Evolutionary conservation across 2,797 vertebrate genomes (phyloP), one percentile per base, ranked within the genome.

Genomic region (Cyclopterus lumpus): DNA sequence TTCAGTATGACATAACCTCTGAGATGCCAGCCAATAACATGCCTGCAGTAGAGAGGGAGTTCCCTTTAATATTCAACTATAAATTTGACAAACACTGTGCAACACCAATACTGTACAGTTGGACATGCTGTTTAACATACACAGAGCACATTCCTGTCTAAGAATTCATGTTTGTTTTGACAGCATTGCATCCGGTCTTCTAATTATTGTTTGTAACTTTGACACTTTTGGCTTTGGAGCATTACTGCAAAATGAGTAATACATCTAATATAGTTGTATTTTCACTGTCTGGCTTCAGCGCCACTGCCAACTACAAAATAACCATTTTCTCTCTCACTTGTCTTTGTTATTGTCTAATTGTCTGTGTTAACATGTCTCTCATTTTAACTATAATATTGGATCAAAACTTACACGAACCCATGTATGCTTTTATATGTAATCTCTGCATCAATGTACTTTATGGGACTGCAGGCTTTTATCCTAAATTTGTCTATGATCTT

Each of bases 371-470:
- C 30, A 4, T 69, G 8, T 18, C 10, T 82, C 76, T 90, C 1
- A 66, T 88, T 79, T 44, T 81, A 18, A 86, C 58, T 1, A 87
- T 92, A 28, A 42, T 84, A 18, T 2, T 81, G 22, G 81, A 92
- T 24, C 10, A 63, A 51, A 86, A 73, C 15, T 58, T 89, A 3
- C 87, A 92, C 61, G 81, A 89, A 6, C 91, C 90, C 8, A 90
- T 91, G 88, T 89, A 87, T 55, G 66, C 88, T 9, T 86, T 84
- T 15, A 38, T 91, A 11, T 88, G 86, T 55, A 85, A 80, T 58
- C 63, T 91, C 14, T 91, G 86, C 38, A 55, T 91, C 8, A 90
- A 81, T 73, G 74, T 30, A 26, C 84, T 90, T 10, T 85, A 85
- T 42, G 87, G 86, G 20, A 86, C 88, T 0, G 1, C 80, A 4